Base-by-base conservation (phyloP, 1,140 invertebrate genomes). In the Pseudachorutes palmiensis region DNA sequence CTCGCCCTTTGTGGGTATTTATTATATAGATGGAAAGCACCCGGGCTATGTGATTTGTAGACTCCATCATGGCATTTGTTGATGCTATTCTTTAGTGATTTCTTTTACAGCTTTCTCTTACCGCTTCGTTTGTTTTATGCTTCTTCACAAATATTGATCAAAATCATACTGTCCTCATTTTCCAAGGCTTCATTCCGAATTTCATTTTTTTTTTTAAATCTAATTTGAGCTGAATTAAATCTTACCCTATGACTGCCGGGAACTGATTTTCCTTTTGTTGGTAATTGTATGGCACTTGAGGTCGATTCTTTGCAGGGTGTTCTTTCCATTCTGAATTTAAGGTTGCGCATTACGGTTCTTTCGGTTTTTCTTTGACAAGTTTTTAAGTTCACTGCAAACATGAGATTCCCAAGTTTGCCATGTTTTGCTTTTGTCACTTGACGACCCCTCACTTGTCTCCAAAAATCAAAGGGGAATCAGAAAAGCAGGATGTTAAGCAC, bases 71-170 rank as follows among this genome's bases (percentile, higher is more conserved):
- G 51, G 24, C 51, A 55, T 12, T 55, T 55, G 51, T 14, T 55
- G 51, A 14, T 55, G 9, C 51, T n/a, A 55, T 55, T 55, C 9
- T 55, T 22, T 55, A 5, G 14, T 55, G 9, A 55, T 55, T 55
- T 26, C 51, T 55, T 55, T 55, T 55, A 55, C 51, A 5, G 24
- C 51, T 55, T 55, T 55, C 51, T 55, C 51, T 55, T 55, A 14
- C 51, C 51, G 5, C 24, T 55, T 22, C 14, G 14, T 55, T 24
- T 26, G 51, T 55, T 55, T 55, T 55, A 55, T 55, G 19, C 9
- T 9, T 45, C 9, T 45, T 19, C 36, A 45, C 36, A 45, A 45
- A 45, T 45, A 45, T 45, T 45, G 36, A 12, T 12, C 36, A 45
- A 19, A 45, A 45, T 45, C 9, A 45, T 45, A 45, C 36, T 12